A percentile compares a stretch with the other conserved stretches of the same genome.
phyloP scores from a whole-genome alignment of 2,888 invertebrate genomes.

The Pegoplata infirma region DNA sequence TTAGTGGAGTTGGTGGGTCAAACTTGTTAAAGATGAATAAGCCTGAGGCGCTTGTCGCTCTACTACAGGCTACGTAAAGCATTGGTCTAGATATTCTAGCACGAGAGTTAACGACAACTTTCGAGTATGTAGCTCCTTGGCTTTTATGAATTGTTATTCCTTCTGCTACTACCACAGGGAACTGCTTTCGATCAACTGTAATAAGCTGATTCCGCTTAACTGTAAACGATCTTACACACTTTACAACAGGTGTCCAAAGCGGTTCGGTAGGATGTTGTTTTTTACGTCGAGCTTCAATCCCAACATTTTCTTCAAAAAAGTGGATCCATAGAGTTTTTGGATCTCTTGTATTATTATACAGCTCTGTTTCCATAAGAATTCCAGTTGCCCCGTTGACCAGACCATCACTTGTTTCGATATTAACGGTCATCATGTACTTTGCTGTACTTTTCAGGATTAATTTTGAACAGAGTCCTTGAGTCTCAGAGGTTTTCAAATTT shows the following conservation, averaged over 20 bases:
- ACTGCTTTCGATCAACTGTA: conserved; percentile 24
- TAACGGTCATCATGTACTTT: conserved; percentile 1
- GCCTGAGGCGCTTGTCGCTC: neutral
- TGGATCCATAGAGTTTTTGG: neutral
- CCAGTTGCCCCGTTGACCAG: conserved; percentile 47
- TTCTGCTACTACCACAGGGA: conserved; percentile 37
- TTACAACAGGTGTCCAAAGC: conserved; percentile 37
- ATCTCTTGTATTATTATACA: neutral
- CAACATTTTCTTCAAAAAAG: conserved; percentile 22
- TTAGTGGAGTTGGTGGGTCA: neutral
- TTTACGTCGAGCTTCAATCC: neutral
- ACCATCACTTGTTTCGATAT: conserved; percentile 45
- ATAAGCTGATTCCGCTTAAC: conserved; percentile 26
- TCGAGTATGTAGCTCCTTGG: no score
- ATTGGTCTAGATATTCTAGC: no score
- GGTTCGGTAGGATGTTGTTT: no score
- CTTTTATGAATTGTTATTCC: no score
- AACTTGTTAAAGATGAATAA: neutral
- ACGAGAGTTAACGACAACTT: no score
- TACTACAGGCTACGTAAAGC: no score
- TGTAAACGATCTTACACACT: conserved; percentile 4
- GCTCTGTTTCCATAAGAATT: conserved; percentile 21
- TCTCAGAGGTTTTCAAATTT: neutral
- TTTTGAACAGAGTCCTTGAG: neutral
- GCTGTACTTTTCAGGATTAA: neutral